Percentiles rank a stretch among this genome's conserved stretches.
These are phyloP conservation scores for Glossosoma conforme DNA, from an alignment of 1,140 invertebrate species.

Conservation along the genomic window DNA sequence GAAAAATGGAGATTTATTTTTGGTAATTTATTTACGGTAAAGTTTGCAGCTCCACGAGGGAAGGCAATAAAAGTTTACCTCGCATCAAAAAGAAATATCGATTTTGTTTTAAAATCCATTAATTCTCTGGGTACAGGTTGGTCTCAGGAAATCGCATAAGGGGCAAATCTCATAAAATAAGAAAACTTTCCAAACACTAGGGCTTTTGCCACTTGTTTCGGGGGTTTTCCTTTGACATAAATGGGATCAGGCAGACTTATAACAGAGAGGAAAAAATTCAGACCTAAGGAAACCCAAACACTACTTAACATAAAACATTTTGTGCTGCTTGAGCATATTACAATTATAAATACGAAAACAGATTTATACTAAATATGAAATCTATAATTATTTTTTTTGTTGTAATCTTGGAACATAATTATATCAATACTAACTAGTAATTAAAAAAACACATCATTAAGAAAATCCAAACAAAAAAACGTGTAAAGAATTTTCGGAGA, in stretches of 20 bases:
- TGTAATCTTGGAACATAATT: too few species aligned
- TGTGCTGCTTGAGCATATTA: too few species aligned
- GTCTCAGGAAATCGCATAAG: conserved; percentile 3
- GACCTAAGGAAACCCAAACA: too few species aligned
- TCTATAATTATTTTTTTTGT: too few species aligned
- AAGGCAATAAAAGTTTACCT: conserved; percentile 17
- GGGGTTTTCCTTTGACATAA: conserved; percentile 11
- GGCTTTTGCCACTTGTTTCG: conserved; percentile 5
- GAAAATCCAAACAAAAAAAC: too few species aligned
- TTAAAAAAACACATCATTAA: too few species aligned
- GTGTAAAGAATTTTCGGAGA: too few species aligned
- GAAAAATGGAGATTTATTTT: conserved; percentile 10
- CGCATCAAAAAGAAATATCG: conserved; percentile 24
- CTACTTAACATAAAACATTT: too few species aligned
- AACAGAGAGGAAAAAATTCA: too few species aligned
- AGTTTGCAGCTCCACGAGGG: conserved; percentile 9
- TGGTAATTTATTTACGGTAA: conserved; percentile 22
- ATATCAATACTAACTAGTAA: too few species aligned
- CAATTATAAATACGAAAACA: too few species aligned
- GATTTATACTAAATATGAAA: too few species aligned
- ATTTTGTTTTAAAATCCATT: conserved; percentile 28
- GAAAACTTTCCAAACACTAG: conserved; percentile 18
- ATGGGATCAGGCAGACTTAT: conserved; percentile 13
- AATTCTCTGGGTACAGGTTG: conserved; percentile 10
- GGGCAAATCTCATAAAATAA: conserved; percentile 19